A percentile compares a stretch with the other conserved stretches of the same genome.
Evolutionary conservation across 2,797 vertebrate genomes (phyloP).

Genomic region (Anableps anableps): DNA sequence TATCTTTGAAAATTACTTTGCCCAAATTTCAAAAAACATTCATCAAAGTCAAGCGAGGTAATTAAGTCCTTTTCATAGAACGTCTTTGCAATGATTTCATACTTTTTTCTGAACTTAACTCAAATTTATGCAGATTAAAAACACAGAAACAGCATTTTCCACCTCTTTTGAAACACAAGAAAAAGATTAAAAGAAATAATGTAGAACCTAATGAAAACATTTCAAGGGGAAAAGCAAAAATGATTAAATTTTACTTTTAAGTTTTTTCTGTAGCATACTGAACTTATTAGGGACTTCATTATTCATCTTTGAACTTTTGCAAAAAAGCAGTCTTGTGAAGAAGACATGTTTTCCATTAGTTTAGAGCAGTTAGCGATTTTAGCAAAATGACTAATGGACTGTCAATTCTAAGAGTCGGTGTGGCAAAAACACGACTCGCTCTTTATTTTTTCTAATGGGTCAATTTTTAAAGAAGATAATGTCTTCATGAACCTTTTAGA

Average conservation of each 20-base stretch:
- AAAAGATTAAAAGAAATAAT: conserved; percentile 25
- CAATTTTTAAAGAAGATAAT: conserved; percentile 36
- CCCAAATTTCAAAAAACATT: conserved; percentile 39
- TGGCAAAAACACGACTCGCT: conserved; percentile 29
- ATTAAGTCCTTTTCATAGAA: conserved; percentile 36
- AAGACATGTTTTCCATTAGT: conserved; percentile 32
- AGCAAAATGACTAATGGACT: conserved; percentile 48
- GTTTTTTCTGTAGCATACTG: conserved; percentile 18
- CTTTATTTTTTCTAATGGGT: conserved; percentile 36
- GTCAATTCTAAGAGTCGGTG: conserved; percentile 22
- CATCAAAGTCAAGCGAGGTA: conserved; percentile 52
- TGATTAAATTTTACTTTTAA: conserved; percentile 40
- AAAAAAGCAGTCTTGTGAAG: conserved; percentile 23
- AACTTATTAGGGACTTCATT: conserved; percentile 45
- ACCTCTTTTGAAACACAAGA: conserved; percentile 17
- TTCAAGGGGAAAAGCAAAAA: conserved; percentile 39
- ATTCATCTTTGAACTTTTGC: conserved; percentile 44
- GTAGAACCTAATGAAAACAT: conserved; percentile 32
- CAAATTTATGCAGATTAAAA: conserved; percentile 40
- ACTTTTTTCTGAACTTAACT: conserved; percentile 37
- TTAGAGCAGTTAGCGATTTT: conserved; percentile 26
- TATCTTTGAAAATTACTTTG: conserved; percentile 31
- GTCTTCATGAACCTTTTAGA: conserved; percentile 18
- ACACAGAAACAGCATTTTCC: conserved; percentile 45
- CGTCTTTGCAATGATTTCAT: conserved; percentile 20